phyloP scores from a whole-genome alignment of 1,140 invertebrate species.

The Lepeophtheirus salmonis region DNA sequence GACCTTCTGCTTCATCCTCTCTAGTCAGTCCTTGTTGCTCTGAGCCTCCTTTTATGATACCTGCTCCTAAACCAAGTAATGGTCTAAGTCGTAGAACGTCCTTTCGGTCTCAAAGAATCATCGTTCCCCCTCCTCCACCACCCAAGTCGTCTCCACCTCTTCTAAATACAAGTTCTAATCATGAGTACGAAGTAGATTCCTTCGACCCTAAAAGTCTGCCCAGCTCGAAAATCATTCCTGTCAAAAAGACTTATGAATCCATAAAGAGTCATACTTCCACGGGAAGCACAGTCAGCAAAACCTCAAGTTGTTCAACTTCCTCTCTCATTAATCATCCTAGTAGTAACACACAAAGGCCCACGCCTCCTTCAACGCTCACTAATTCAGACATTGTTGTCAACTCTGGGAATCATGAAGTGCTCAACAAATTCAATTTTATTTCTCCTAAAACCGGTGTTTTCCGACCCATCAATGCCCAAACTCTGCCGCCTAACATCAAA shows the following conservation, averaged over 20 bases:
- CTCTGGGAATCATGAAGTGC: neutral
- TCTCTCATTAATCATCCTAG: neutral
- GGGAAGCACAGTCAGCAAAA: neutral
- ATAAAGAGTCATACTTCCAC: neutral
- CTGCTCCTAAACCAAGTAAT: neutral
- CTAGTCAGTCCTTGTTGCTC: neutral
- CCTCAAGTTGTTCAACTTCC: neutral
- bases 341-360: too few species aligned
- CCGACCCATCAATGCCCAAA: neutral
- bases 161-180: too few species aligned
- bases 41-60: neutral
- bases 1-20: neutral
- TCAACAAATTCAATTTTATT: neutral
- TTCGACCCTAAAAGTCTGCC: neutral
- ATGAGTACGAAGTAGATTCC: neutral
- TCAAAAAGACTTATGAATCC: neutral
- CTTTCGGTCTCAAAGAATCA: slow-evolving; percentile 1
- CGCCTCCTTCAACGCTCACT: neutral
- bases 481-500: neutral
- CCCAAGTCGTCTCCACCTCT: neutral
- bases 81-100: slow-evolving; percentile 11
- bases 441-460: neutral
- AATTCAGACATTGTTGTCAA: neutral
- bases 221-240: neutral
- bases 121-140: neutral